Percentiles rank a stretch among this genome's conserved stretches.
Conservation (phyloP, 2,797 vertebrate species). For the Valencia hispanica region DNA sequence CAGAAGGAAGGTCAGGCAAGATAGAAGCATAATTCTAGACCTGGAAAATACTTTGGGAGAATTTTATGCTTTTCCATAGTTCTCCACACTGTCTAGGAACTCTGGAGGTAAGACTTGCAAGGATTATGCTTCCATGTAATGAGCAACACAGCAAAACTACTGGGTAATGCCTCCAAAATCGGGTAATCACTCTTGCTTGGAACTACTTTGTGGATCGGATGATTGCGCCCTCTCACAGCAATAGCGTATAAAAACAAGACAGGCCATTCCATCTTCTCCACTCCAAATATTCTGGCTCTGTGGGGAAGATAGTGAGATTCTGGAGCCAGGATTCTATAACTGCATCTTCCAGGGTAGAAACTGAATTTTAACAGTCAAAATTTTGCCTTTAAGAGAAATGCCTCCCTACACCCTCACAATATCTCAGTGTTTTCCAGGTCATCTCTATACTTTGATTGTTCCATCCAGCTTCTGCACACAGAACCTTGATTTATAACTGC, state of each 20-base stretch:
- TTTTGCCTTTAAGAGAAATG: background rate
- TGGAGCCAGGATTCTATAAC: too few relatives aligned
- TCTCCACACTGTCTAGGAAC: background rate
- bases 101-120: background rate
- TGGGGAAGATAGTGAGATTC: too few relatives aligned
- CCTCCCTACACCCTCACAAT: background rate
- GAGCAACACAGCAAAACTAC: constrained; percentile 3
- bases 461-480: too few relatives aligned
- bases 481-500: too few relatives aligned
- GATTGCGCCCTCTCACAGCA: background rate
- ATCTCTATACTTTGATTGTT: too few relatives aligned
- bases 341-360: too few relatives aligned
- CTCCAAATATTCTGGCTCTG: background rate
- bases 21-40: background rate
- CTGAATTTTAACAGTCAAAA: too few relatives aligned
- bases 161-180: background rate
- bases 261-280: background rate
- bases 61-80: background rate
- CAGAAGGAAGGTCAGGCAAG: background rate
- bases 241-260: background rate
- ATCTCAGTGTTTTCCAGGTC: background rate
- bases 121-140: background rate
- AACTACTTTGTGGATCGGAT: background rate
- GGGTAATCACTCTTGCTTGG: background rate
- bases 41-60: background rate